Base-by-base conservation (phyloP, 2,888 invertebrate genomes). In the Polyommatus icarus region DNA sequence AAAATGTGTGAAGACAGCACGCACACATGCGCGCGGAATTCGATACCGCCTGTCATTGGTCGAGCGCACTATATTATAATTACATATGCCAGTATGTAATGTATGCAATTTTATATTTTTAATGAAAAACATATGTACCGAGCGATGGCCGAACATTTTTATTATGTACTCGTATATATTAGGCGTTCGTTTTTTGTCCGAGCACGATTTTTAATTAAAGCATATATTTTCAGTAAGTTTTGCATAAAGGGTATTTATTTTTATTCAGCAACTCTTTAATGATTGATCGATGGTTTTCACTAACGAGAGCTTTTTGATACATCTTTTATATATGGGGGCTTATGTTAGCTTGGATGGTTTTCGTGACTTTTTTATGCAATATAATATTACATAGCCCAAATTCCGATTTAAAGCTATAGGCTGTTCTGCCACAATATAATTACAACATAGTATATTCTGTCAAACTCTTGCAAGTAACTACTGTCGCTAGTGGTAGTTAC, bases 1-100 rank as follows among this genome's bases (percentile, higher is more conserved):
- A 94, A 93, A 93, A 93, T 93, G 92, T 93, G 92, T 91, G 91
- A 92, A 90, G 91, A 91, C 67, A 90, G 89, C 84, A 85, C 85
- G 86, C 90, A 84, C 91, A 90, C 92, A 91, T 88, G 86, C 77
- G 76, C 81, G 71, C 80, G 78, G 8, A 81, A 93, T 92, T 92
- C 93, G 91, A 93, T 93, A 93, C 92, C 87, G 88, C 90, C 88
- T 90, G 92, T 92, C 92, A 92, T 89, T 91, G 87, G 85, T 76
- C 83, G 84, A 92, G 83, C 81, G 90, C 91, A 92, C 81, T 81
- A 80, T 76, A 80, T 78, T 80, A 80, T 79, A 80, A 80, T 80
- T 78, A 79, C 46, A 76, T 67, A 24, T 36, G 24, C 20, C 76
- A 50, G 29, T 67, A 61, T 76, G 20, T 79, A 73, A 79, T 77